Conservation (phyloP, 2,113 vertebrate species). For the Psephotus haematonotus region DNA sequence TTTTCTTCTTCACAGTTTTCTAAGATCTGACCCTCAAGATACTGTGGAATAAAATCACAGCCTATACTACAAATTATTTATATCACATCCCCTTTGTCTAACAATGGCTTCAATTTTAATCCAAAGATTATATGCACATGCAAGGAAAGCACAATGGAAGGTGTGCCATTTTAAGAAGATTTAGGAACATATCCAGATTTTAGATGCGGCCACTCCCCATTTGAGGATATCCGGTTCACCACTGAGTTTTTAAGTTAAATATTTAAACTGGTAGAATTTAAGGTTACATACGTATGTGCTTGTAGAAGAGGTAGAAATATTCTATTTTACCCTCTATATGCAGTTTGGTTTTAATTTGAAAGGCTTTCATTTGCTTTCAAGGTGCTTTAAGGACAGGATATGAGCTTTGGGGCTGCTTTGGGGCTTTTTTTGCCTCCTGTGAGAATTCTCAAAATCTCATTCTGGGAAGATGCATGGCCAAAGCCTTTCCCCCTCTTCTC, state of each 20-base stretch:
- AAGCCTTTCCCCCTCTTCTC: neutral
- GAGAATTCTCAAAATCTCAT: neutral
- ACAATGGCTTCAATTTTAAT: neutral
- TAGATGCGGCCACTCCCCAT: neutral
- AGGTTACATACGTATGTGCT: neutral
- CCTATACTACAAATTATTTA: neutral
- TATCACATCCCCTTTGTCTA: neutral
- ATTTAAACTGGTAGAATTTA: neutral
- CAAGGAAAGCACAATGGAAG: neutral
- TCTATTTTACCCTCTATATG: neutral
- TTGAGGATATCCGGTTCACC: neutral
- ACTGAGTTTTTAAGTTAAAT: neutral
- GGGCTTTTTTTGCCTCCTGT: neutral
- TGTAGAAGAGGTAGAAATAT: neutral
- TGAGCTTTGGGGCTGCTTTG: neutral
- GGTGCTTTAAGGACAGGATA: neutral
- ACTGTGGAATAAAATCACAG: neutral
- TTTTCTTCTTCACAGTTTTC: neutral
- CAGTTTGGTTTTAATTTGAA: neutral
- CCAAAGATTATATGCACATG: neutral
- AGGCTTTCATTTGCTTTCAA: neutral
- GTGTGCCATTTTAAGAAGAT: neutral
- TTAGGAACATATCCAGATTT: neutral
- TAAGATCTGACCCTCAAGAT: neutral
- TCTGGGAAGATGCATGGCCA: neutral